Conservation (phyloP, 2,797 vertebrate species). For the Dromococcyx pavoninus region DNA sequence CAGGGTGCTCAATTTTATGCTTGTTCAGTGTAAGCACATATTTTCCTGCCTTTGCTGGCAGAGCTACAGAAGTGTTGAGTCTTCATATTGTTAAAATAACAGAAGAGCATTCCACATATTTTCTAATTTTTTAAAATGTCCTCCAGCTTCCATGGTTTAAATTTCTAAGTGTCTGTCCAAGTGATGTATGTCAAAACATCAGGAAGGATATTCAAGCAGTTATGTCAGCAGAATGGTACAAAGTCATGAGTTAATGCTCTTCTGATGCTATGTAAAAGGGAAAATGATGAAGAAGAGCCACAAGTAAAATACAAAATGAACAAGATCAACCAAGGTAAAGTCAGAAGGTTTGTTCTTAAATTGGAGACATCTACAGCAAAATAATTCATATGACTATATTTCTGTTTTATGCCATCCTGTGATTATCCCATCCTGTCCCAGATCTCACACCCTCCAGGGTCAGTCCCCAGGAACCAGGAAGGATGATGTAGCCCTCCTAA, state of each 20-base stretch:
- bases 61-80: background rate
- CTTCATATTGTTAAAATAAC: conserved; percentile 49
- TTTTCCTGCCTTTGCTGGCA: conserved; percentile 15
- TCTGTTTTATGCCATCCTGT: background rate
- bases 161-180: conserved; percentile 10
- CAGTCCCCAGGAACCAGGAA: conserved; percentile 35
- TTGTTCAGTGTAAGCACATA: conserved; percentile 18
- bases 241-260: conserved; percentile 44
- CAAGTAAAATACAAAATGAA: conserved; percentile 44
- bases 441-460: background rate
- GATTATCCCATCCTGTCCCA: background rate
- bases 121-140: conserved; percentile 1
- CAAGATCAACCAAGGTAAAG: background rate
- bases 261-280: conserved; percentile 39
- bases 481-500: background rate
- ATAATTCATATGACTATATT: background rate
- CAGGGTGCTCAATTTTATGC: background rate
- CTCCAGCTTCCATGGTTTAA: conserved; percentile 12
- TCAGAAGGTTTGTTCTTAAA: background rate
- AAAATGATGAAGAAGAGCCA: conserved; percentile 43
- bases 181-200: conserved; percentile 26
- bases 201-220: conserved; percentile 26
- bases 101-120: conserved; percentile 16
- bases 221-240: conserved; percentile 24
- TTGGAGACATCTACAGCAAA: background rate